Base-by-base conservation (phyloP, 1,140 invertebrate species). In the Drosophila leontia region DNA sequence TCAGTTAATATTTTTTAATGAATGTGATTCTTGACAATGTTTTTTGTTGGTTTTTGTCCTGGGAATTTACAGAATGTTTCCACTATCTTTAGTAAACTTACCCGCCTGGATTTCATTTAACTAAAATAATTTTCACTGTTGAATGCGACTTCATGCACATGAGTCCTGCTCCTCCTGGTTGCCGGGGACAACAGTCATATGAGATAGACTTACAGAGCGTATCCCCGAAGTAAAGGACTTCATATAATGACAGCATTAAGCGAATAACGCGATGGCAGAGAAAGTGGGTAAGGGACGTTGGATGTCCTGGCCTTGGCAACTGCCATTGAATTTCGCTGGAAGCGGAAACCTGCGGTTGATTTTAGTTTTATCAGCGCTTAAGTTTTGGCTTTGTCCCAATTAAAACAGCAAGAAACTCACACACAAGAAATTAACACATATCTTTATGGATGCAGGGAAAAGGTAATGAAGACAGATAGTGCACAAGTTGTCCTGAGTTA, bases 201-300 rank as follows among this genome's bases (percentile, higher is more conserved):
- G 68, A 69, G 59, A 87, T 80, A 69, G 64, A 82, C 83, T 79
- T 76, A 64, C 67, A 42, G 17, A 55, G 53, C 69, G 45, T 11
- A 45, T 51, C 45, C 70, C 75, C 78, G 72, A 55, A 68, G 62
- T 42, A 32, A 57, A 81, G 75, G 55, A 80, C 50, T 42, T 74
- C 48, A 62, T 78, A 83, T 88, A 87, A 87, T 87, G 86, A 78
- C 68, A 61, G 50, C 84, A 88, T 87, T 87, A 88, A 75, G 76
- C 83, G 65, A 77, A 77, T 72, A 87, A 58, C 64, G 68, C 75
- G 60, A 45, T 69, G 51, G 58, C 48, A 61, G 47, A 44, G 19
- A 44, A 61, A 23, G 37, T 41, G 17, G 39, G 9, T 12, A 19
- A 15, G 34, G 35, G 34, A 60, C 41, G 48, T 62, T 59, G 55